phyloP scores from a whole-genome alignment of 2,888 invertebrate species.

The Harmothoe impar region DNA sequence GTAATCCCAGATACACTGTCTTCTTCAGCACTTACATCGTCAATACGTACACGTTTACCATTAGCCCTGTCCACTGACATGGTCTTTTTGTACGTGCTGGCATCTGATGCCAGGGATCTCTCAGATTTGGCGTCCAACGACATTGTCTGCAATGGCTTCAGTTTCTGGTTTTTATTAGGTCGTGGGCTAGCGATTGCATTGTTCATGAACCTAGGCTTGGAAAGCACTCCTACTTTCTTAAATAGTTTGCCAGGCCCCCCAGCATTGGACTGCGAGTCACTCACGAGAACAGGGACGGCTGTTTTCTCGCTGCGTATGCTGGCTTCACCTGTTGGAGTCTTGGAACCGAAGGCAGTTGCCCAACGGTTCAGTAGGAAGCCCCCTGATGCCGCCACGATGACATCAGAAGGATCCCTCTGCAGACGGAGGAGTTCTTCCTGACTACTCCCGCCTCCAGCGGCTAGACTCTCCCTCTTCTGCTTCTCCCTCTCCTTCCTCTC shows the following conservation, averaged over 20 bases:
- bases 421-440: neutral
- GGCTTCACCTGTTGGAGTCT: neutral
- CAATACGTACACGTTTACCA: neutral
- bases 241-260: neutral
- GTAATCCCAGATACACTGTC: neutral
- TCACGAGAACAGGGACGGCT: neutral
- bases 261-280: neutral
- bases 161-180: neutral
- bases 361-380: neutral
- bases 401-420: conserved; percentile 16
- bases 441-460: neutral
- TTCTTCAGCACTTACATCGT: neutral
- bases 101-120: neutral
- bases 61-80: conserved; percentile 10
- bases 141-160: neutral
- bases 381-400: neutral
- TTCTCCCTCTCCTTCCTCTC: conserved; percentile 16
- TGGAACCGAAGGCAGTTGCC: neutral
- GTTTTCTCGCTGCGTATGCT: neutral
- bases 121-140: neutral
- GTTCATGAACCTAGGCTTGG: neutral
- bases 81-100: neutral
- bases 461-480: neutral
- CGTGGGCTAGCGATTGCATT: neutral
- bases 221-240: neutral